Base-by-base conservation (phyloP, 2,888 invertebrate genomes). In the Tuberolachnus salignus region DNA sequence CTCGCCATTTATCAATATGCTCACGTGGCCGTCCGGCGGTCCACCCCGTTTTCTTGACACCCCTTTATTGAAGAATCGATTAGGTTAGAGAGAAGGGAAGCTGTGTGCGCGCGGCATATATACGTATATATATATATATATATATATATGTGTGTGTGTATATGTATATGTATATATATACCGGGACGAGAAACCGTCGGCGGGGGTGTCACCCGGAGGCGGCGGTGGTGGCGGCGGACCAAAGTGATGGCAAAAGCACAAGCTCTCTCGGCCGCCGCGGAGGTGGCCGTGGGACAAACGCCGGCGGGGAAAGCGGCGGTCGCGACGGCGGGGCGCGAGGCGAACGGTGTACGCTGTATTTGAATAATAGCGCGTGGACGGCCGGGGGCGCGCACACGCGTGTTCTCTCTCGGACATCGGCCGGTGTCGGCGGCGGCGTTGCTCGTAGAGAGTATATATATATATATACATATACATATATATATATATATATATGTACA, bases 1-100 rank as follows among this genome's bases (percentile, higher is more conserved):
- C 78, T 59, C 42, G 78, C 78, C 78, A 78, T 78, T 78, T 78
- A 78, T 78, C 78, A 78, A 78, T 78, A 78, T 78, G 78, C 78
- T 78, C 78, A 78, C 78, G 78, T 78, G 78, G 78, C 69, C 78
- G 78, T 78, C 67, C 75, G 57, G 75, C 53, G 57, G 67, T 67
- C 78, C 78, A 78, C 78, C 78, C 78, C 78, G 78, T 78, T 78
- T 78, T 78, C 78, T 78, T 78, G 78, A 78, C 78, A 78, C 78
- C 78, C 78, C 78, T 78, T 78, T 78, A 78, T 78, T 69, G 78
- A 78, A 78, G 78, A 78, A 78, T 78, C 78, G 78, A 78, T 78
- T 78, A 78, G 78, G 78, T 78, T 78, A 78, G 75, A 75, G 75
- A 66, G 67, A 67, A 55, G 74, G 75, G 75, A 75, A 69, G 69